These are phyloP conservation scores for Porites evermanni DNA, from an alignment of 92 coral and sea anemone genomes.

Conservation along the genomic window DNA sequence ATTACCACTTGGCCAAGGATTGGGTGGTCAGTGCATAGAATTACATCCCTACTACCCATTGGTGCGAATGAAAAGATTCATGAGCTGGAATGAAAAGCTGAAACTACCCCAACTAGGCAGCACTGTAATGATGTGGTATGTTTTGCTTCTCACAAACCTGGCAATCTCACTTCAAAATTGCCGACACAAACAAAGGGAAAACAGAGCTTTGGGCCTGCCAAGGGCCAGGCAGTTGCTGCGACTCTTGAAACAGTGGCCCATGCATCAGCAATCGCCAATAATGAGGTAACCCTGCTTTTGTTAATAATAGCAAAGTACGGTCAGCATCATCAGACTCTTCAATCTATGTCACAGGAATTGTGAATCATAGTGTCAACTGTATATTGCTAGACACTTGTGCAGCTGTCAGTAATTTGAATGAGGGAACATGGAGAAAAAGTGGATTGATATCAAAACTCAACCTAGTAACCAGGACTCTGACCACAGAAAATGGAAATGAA, in stretches of 20 bases:
- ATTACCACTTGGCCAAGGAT: no score
- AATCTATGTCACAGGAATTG: conserved; percentile 49
- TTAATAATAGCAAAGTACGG: neutral
- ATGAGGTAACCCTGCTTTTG: no score
- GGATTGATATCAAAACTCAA: conserved; percentile 10
- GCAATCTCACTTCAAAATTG: neutral
- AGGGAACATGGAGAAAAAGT: conserved; percentile 50
- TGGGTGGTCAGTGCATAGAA: no score
- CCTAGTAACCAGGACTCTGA: conserved; percentile 47
- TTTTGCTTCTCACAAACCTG: neutral
- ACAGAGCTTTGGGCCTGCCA: conserved; percentile 28
- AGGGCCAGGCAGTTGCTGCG: neutral
- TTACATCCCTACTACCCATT: no score
- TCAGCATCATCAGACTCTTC: conserved; percentile 37
- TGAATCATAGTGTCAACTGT: conserved; percentile 41
- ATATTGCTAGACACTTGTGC: conserved; percentile 61
- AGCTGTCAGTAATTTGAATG: conserved; percentile 51
- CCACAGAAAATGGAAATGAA: conserved; percentile 62
- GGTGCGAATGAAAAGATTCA: no score
- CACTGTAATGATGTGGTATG: no score
- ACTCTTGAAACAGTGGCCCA: neutral
- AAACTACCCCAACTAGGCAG: no score
- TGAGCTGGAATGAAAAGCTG: no score
- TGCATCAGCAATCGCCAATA: no score
- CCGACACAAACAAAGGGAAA: neutral